phyloP scores from a whole-genome alignment of 2,797 vertebrate genomes.

The Alcedo atthis region DNA sequence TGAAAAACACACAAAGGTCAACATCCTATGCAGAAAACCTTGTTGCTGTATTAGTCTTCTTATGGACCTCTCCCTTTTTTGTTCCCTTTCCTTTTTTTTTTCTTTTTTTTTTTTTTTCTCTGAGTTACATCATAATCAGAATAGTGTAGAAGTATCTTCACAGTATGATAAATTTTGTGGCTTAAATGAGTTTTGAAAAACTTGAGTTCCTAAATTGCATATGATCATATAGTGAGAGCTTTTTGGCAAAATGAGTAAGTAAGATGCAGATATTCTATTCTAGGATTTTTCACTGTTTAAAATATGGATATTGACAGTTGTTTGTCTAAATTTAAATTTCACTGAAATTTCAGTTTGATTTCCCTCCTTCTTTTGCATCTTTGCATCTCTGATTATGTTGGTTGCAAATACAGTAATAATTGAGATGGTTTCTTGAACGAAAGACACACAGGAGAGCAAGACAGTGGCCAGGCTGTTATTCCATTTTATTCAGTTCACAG shows the following conservation, averaged over 20 bases:
- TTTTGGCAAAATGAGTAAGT: background rate
- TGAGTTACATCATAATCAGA: background rate
- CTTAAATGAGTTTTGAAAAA: background rate
- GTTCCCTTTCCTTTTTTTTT: too few species aligned
- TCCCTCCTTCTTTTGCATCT: background rate
- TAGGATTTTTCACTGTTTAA: background rate
- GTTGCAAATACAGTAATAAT: background rate
- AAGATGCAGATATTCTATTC: background rate
- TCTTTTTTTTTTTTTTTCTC: accelerated
- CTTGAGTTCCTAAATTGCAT: background rate
- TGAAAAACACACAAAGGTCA: background rate
- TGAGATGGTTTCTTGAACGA: background rate
- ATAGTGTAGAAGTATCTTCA: background rate
- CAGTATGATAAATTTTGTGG: background rate
- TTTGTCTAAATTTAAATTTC: background rate
- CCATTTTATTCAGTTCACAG: accelerated
- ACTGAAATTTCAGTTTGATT: background rate
- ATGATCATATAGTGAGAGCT: background rate
- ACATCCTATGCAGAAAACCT: background rate
- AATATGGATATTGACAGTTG: background rate
- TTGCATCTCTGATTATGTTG: background rate
- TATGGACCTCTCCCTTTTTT: background rate
- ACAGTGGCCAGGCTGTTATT: background rate
- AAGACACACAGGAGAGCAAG: background rate
- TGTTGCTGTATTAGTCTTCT: background rate